phyloP scores from a whole-genome alignment of 2,797 vertebrate species.

The Argentina silus region DNA sequence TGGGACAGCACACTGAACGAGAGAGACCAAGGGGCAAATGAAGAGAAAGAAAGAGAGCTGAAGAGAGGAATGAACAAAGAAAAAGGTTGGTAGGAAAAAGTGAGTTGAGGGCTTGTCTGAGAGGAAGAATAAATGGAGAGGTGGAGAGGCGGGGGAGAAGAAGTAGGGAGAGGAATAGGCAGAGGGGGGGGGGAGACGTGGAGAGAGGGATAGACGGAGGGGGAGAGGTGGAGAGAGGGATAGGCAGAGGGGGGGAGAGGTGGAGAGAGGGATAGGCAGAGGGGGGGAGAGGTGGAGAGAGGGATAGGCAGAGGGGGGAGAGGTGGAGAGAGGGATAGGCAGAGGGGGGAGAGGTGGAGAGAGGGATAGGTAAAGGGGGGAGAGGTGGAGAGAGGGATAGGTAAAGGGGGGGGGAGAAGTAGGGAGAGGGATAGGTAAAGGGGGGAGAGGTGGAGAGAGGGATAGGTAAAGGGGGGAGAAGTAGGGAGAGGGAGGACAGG shows the following conservation, averaged over 20 bases:
- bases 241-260: conserved; percentile 7
- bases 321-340: neutral
- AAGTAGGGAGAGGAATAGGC: neutral
- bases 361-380: no score
- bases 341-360: no score
- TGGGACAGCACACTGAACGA: neutral
- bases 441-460: neutral
- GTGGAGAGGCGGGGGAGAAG: neutral
- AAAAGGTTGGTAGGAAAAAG: neutral
- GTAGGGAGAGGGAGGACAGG: conserved; percentile 43
- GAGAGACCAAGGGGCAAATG: neutral
- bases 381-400: no score
- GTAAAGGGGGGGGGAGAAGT: neutral
- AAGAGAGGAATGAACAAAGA: neutral
- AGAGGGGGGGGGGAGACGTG: neutral
- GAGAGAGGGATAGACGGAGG: conserved; percentile 8
- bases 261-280: conserved; percentile 22
- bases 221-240: conserved; percentile 13
- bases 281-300: neutral
- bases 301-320: neutral
- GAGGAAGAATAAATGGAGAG: neutral
- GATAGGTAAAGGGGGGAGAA: neutral
- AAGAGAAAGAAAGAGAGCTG: neutral
- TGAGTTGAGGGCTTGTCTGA: neutral
- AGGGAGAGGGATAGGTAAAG: neutral